Conservation (phyloP, 2,888 invertebrate genomes). For the Steinernema carpocapsae region DNA sequence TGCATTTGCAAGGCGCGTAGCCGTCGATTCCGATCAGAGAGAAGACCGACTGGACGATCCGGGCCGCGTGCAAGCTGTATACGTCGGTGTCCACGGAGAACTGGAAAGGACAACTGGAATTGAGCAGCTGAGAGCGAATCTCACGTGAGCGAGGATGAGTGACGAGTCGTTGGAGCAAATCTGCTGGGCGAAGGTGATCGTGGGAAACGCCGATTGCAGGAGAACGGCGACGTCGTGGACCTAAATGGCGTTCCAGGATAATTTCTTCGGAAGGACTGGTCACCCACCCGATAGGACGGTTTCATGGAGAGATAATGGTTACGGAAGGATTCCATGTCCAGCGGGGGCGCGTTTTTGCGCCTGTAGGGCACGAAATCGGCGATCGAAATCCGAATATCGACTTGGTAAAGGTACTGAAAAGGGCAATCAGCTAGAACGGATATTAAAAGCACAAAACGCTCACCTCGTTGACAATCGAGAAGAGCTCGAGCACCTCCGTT, state of each 20-base stretch:
- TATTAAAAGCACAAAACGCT: background rate
- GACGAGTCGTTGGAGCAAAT: constrained; percentile 27
- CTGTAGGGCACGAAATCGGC: constrained; percentile 17
- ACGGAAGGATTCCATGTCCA: constrained; percentile 26
- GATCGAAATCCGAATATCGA: constrained; percentile 15
- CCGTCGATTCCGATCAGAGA: constrained; percentile 22
- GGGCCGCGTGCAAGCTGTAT: background rate
- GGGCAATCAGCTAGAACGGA: no score
- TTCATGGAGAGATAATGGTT: constrained; percentile 16
- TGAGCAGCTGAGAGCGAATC: background rate
- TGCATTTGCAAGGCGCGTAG: constrained; percentile 6
- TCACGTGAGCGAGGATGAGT: constrained; percentile 6
- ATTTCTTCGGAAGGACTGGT: background rate
- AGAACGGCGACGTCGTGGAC: constrained; percentile 17
- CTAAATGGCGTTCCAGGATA: background rate
- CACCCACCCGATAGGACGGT: background rate
- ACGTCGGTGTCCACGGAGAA: constrained; percentile 13
- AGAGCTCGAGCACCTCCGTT: constrained; percentile 8
- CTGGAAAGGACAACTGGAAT: background rate
- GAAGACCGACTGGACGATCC: constrained; percentile 22
- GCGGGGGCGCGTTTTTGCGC: constrained; percentile 21
- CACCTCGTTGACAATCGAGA: constrained; percentile 12
- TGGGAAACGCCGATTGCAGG: constrained; percentile 12
- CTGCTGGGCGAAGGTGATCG: constrained; percentile 28
- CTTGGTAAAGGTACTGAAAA: constrained; percentile 11